A percentile compares a stretch with the other conserved stretches of the same genome.
These are phyloP conservation scores for Trachelus troglodyta DNA, from an alignment of 2,888 invertebrate genomes.

Conservation along the genomic window DNA sequence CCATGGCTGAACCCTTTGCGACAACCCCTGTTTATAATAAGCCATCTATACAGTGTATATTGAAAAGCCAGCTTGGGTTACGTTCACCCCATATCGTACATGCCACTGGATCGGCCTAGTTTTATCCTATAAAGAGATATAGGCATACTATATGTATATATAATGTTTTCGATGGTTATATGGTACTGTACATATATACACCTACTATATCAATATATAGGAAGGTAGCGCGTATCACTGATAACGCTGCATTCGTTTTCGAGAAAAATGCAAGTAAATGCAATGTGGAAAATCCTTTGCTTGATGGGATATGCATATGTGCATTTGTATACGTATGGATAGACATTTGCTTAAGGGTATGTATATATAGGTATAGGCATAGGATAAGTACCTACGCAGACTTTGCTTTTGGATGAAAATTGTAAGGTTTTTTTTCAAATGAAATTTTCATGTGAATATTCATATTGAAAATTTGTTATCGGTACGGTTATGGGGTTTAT, in stretches of 20 bases:
- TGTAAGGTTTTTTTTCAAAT: not conserved
- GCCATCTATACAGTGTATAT: not conserved
- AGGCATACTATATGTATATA: not conserved
- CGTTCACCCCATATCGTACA: not conserved
- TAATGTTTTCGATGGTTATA: not conserved
- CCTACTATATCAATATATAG: not conserved
- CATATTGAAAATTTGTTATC: not conserved
- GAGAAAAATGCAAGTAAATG: not conserved
- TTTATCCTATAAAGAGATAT: not conserved
- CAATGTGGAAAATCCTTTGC: not conserved
- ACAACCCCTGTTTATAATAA: not conserved
- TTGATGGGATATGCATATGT: not conserved
- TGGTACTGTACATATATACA: constrained; percentile 32
- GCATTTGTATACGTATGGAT: not conserved
- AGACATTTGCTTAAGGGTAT: not conserved
- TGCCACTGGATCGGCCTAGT: not conserved
- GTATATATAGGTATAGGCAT: not conserved
- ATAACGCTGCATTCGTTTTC: not conserved
- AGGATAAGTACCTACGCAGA: not conserved
- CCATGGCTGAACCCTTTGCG: not conserved
- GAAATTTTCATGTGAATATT: not conserved
- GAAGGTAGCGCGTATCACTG: not conserved
- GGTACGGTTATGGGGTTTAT: not conserved
- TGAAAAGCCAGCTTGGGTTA: not conserved
- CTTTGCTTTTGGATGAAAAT: not conserved